These are phyloP conservation scores for Cheilinus undulatus DNA, from an alignment of 2,113 vertebrate genomes.

Conservation along the genomic window DNA sequence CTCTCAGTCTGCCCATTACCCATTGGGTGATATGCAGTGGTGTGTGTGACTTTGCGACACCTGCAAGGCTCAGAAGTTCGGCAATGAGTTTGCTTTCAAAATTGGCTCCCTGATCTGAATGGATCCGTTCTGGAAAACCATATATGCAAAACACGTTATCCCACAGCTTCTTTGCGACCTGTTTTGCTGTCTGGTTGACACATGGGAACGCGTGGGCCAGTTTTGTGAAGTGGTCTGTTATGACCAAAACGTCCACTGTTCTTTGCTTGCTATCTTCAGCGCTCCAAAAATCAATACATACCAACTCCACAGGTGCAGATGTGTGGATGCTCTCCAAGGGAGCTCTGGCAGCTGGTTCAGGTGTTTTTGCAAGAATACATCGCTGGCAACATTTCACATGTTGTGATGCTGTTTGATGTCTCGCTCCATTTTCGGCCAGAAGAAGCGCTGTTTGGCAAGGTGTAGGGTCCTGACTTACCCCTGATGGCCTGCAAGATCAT, in stretches of 20 bases:
- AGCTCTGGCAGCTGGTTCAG: not conserved
- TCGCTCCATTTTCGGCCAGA: conserved; percentile 6
- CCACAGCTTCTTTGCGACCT: conserved; percentile 1
- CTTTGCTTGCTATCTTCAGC: conserved; percentile 4
- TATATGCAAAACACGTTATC: conserved; percentile 26
- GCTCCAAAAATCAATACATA: conserved; percentile 24
- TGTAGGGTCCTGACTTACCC: not conserved
- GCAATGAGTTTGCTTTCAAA: conserved; percentile 13
- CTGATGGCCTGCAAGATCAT: conserved; percentile 19
- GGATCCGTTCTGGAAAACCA: not conserved
- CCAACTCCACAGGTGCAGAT: conserved; percentile 12
- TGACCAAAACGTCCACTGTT: conserved; percentile 4
- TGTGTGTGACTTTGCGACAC: conserved; percentile 4
- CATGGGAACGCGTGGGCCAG: conserved; percentile 25
- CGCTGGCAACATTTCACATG: conserved; percentile 9
- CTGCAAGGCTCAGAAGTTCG: not conserved
- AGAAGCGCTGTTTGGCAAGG: conserved; percentile 4
- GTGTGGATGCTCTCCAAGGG: conserved; percentile 24
- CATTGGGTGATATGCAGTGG: conserved; percentile 20
- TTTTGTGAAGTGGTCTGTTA: conserved; percentile 27
- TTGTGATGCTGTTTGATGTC: not conserved
- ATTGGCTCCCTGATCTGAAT: conserved; percentile 13
- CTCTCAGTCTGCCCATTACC: not conserved
- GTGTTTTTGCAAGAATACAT: not conserved
- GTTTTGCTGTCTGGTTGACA: conserved; percentile 14